Evolutionary conservation across 2,888 invertebrate genomes (phyloP), one percentile per base, ranked within the genome.

Genomic region (Chaitophorus viminalis): DNA sequence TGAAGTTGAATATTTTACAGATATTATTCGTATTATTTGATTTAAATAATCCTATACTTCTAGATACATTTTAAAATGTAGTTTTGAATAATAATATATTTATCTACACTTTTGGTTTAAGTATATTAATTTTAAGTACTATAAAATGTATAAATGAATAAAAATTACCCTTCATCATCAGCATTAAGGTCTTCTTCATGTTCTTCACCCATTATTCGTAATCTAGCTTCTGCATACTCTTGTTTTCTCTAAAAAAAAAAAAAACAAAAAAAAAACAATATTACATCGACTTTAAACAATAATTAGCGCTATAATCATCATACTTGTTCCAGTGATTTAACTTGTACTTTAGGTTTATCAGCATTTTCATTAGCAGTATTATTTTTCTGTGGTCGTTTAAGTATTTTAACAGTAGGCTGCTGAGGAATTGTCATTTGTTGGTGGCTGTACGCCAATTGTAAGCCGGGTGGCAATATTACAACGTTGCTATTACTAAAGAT

Each of bases 161-260:
- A 86, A 75, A 89, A 92, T 92, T 92, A 94, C 94, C 93, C 93
- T 91, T 94, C 94, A 90, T 94, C 94, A 65, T 89, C 89, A 82
- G 77, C 89, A 74, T 89, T 88, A 29, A 82, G 70, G 90, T 93
- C 92, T 89, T 94, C 93, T 91, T 96, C 96, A 5, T 33, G 76
- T 91, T 96, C 96, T 91, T 96, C 95, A 29, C 98, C 98, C 90
- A 98, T 92, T 92, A 98, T 98, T 91, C 98, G 93, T 90, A 96
- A 93, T 90, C 98, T 94, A 33, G 98, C 98, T 91, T 97, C 96
- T 25, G 97, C 97, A 91, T 98, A 98, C 91, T 97, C 98, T 91
- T 97, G 96, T 92, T 98, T 97, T 90, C 98, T 93, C 93, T 98
- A 91, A 36, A 90, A 90, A 31, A 54, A 76, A n/a, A n/a, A n/a